Conservation (phyloP, 2,888 invertebrate species). For the Matsumyia berberina region DNA sequence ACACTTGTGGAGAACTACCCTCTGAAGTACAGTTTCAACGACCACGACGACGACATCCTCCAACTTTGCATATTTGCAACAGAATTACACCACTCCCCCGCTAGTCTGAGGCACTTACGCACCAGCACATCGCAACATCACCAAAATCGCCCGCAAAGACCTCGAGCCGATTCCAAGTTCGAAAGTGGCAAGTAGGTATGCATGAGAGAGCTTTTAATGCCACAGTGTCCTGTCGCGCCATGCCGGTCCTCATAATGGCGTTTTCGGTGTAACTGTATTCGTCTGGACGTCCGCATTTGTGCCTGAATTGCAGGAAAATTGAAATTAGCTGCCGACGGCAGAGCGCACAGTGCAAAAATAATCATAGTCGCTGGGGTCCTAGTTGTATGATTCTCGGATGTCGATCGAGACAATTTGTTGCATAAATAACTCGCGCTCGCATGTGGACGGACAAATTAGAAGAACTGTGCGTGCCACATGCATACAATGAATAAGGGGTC, state of each 20-base stretch:
- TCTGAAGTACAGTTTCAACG: background rate
- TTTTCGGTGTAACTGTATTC: too few relatives aligned
- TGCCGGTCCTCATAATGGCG: too few relatives aligned
- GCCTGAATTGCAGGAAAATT: conserved; percentile 30
- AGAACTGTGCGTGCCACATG: too few relatives aligned
- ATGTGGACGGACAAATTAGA: too few relatives aligned
- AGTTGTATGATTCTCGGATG: too few relatives aligned
- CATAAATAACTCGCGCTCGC: too few relatives aligned
- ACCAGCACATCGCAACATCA: conserved; percentile 27
- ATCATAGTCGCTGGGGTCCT: too few relatives aligned
- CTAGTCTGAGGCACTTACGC: conserved; percentile 37
- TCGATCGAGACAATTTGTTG: too few relatives aligned
- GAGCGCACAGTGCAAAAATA: background rate
- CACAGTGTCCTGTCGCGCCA: conserved; percentile 10
- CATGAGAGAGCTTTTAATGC: conserved; percentile 33
- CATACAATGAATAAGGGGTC: too few relatives aligned
- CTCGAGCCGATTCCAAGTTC: conserved; percentile 60
- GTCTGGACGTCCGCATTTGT: conserved; percentile 33
- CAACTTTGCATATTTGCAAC: conserved; percentile 23
- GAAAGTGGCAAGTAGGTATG: conserved; percentile 18
- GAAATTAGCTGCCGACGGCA: conserved; percentile 33
- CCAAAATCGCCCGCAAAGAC: conserved; percentile 49
- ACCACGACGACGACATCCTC: background rate
- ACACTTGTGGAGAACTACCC: background rate
- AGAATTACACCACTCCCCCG: background rate